Evolutionary conservation across 92 coral and sea anemone genomes (phyloP).

Genomic region (Actinernus sp.): DNA sequence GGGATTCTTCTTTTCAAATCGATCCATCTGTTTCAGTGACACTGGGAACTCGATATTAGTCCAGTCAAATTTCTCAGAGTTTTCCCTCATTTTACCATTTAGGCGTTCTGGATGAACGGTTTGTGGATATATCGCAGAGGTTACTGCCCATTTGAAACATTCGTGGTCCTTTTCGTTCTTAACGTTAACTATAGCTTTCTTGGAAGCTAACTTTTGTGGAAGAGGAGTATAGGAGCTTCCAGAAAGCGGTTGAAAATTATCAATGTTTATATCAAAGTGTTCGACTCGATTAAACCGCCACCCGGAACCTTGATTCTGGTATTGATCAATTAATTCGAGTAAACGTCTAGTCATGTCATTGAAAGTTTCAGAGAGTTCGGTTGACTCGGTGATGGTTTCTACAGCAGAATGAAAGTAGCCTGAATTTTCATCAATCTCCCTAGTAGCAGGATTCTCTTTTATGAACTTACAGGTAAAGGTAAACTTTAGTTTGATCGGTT

Average conservation of each 20-base stretch:
- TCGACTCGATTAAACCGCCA: constrained; percentile 48
- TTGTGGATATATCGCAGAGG: constrained; percentile 46
- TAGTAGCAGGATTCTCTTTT: constrained; percentile 27
- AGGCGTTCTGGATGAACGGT: constrained; percentile 27
- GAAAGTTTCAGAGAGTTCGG: constrained; percentile 35
- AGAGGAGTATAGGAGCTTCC: constrained; percentile 47
- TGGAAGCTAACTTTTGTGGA: constrained; percentile 16
- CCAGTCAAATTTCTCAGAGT: constrained; percentile 35
- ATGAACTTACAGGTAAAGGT: constrained; percentile 30
- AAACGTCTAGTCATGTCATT: constrained; percentile 19
- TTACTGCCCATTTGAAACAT: constrained; percentile 71
- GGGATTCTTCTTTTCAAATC: too few species aligned
- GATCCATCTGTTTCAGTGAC: too few species aligned
- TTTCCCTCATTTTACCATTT: constrained; percentile 32
- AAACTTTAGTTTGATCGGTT: constrained; percentile 51
- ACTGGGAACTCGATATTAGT: too few species aligned
- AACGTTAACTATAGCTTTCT: constrained; percentile 52
- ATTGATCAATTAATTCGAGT: constrained; percentile 31
- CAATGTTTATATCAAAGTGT: constrained; percentile 42
- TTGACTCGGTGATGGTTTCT: constrained; percentile 35
- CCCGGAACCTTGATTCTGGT: constrained; percentile 44
- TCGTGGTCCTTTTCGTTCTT: constrained; percentile 59
- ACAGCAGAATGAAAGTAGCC: constrained; percentile 22
- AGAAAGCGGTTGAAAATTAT: constrained; percentile 42
- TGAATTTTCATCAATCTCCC: constrained; percentile 9